These are phyloP conservation scores for Platyscapa corneri DNA, from an alignment of 1,140 invertebrate genomes.

Conservation along the genomic window DNA sequence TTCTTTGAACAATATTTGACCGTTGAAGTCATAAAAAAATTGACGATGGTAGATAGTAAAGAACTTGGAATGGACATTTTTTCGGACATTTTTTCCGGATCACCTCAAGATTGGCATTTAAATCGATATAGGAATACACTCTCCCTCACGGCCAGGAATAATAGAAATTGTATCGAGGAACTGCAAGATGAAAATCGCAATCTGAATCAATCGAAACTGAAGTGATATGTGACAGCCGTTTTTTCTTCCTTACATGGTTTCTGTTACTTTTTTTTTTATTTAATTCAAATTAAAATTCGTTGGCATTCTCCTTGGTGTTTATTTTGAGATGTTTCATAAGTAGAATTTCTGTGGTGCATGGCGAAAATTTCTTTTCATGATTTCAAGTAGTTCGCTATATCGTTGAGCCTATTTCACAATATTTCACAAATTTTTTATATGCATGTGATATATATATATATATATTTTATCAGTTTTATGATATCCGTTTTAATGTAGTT, in stretches of 20 bases:
- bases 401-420: background rate
- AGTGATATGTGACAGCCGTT: conserved; percentile 41
- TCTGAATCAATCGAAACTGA: conserved; percentile 22
- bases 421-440: background rate
- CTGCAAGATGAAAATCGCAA: conserved; percentile 17
- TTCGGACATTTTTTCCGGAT: conserved; percentile 37
- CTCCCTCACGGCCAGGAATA: conserved; percentile 24
- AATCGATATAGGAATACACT: conserved; percentile 24
- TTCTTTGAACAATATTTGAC: conserved; percentile 37
- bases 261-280: conserved; percentile 28
- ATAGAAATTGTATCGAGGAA: conserved; percentile 19
- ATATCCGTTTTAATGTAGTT: no score
- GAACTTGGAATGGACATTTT: conserved; percentile 19
- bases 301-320: background rate
- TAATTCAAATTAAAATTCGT: conserved; percentile 43
- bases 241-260: background rate
- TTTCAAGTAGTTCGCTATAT: conserved; percentile 15
- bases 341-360: background rate
- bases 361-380: conserved; percentile 19
- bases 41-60: conserved; percentile 20
- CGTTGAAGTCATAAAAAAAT: conserved; percentile 31
- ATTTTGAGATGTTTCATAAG: background rate
- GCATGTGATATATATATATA: background rate
- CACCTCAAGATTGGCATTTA: conserved; percentile 24
- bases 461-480: background rate